Evolutionary conservation across 2,797 vertebrate genomes (phyloP).

Genomic region (Gobio occitaniae): DNA sequence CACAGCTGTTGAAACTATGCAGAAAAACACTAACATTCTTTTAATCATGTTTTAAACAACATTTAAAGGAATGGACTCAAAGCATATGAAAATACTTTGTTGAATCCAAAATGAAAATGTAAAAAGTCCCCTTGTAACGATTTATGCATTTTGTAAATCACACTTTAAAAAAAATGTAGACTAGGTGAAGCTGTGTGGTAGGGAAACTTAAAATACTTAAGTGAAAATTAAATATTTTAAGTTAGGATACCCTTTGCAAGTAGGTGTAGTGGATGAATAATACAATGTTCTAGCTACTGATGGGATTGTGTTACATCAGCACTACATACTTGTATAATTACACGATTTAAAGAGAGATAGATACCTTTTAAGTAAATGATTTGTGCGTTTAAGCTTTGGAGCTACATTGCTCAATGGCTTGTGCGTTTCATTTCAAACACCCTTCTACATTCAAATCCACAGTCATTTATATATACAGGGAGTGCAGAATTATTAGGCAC

Average conservation of each 20-base stretch:
- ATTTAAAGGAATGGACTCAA: neutral
- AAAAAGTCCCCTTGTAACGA: neutral
- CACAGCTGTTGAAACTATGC: neutral
- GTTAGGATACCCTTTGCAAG: neutral
- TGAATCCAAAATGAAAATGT: neutral
- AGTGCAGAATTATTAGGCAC: no score
- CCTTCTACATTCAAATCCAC: constrained; percentile 3
- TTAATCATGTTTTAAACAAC: neutral
- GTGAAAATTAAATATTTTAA: neutral
- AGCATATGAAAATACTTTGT: neutral
- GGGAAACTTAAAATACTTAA: neutral
- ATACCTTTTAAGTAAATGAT: neutral
- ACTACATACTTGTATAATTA: neutral
- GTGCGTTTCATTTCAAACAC: constrained; percentile 24
- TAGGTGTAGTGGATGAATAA: neutral
- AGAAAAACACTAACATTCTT: neutral
- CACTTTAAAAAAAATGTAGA: neutral
- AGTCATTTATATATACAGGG: constrained; percentile 51
- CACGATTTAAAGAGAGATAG: neutral
- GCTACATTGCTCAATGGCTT: constrained; percentile 24
- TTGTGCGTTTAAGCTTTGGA: constrained; percentile 42
- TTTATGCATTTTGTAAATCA: neutral
- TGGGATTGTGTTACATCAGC: neutral
- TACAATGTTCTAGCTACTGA: neutral
- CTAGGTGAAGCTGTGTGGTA: no score